Evolutionary conservation across 2,113 vertebrate species (phyloP), one percentile per base, ranked within the genome.

Genomic region (Garra rufa): DNA sequence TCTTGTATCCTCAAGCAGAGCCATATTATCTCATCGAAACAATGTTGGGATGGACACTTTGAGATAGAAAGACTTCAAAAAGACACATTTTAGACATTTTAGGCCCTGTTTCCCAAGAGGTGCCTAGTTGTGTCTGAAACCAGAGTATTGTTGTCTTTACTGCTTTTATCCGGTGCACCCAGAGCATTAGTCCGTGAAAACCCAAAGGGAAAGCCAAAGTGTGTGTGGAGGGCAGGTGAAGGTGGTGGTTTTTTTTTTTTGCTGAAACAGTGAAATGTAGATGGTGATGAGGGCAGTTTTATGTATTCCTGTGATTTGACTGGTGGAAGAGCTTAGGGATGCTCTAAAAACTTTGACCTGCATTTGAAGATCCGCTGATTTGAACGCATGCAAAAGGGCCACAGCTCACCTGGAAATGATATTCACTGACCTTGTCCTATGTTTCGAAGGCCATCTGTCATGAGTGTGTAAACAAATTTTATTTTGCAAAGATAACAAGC

Each of bases 351-450:
- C 24, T 21, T 63, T 17, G 10, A 15, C 57, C 38, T 46, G 76
- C 57, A 46, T 46, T 79, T 80, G 24, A 65, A 41, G 46, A 50
- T 63, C n/a, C 90, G 86, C 76, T 84, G 84, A 48, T 90, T 93
- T 91, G 88, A 76, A 30, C 92, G 91, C 83, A 92, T 91, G 34
- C 77, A 80, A 77, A 78, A 44, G 30, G 30, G 2, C 28, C 28
- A 57, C 50, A 44, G 34, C 38, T 78, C 55, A 19, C 38, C 34
- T 28, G 41, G 2, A 26, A 61, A 78, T 44, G 9, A 61, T n/a
- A 78, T 78, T 61, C 4, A 61, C 76, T 44, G 55, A 78, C 34
- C 76, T 28, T 44, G 52, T 61, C 9, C 34, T 9, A n/a, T 9
- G 34, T 57, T 77, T 8, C 34, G 34, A 57, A 1, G 6, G 13